Conservation (phyloP, 2,113 vertebrate species). For the Hiodon alosoides region DNA sequence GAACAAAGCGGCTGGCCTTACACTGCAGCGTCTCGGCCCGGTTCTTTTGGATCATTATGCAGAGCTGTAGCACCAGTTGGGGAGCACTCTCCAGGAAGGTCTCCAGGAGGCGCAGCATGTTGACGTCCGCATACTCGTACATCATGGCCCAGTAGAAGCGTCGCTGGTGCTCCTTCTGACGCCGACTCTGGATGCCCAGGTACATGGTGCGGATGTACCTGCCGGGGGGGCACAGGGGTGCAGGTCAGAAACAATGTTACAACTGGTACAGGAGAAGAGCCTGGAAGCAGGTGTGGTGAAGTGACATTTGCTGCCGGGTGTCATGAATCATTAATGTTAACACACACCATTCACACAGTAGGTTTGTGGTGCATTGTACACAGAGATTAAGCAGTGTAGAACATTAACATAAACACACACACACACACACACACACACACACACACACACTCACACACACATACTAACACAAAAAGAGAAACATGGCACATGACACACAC, state of each 20-base stretch:
- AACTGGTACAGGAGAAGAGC: not conserved
- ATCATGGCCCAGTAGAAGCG: constrained; percentile 99
- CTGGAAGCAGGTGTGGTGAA: not conserved
- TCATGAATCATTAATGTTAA: no score
- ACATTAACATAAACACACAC: no score
- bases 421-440: no score
- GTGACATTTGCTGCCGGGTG: no score
- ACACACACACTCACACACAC: no score
- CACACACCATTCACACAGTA: no score
- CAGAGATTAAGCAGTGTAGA: no score
- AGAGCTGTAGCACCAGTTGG: constrained; percentile 99
- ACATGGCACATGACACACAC: no score
- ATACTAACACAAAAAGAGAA: no score
- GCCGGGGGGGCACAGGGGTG: constrained; percentile 7
- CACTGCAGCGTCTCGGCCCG: constrained; percentile 92
- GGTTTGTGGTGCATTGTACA: no score
- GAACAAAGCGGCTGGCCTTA: constrained; percentile 58
- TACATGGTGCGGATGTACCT: constrained; percentile 99
- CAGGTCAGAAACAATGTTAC: not conserved
- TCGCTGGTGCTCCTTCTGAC: constrained; percentile 93
- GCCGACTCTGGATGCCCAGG: constrained; percentile 93
- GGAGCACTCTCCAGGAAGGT: constrained; percentile 97
- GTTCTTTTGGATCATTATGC: constrained; percentile 99
- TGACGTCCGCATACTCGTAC: constrained; percentile 98
- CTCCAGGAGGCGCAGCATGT: constrained; percentile 97